Percentiles rank a stretch among this genome's conserved stretches.
Conservation (phyloP, 2,113 vertebrate genomes). For the Eudyptes chrysolophus region DNA sequence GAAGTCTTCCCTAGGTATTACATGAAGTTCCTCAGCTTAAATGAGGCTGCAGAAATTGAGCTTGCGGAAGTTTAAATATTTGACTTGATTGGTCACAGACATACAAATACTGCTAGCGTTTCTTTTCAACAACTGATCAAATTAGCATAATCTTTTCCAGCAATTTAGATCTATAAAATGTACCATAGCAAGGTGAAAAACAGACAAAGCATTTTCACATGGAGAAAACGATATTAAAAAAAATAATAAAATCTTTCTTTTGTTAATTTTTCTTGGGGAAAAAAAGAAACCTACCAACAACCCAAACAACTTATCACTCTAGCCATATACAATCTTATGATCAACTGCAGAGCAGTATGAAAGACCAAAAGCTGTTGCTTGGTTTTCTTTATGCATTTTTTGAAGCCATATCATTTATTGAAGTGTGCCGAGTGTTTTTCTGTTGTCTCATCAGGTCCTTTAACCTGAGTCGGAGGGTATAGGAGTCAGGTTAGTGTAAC, state of each 20-base stretch:
- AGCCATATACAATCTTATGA: background rate
- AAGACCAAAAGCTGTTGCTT: background rate
- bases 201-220: background rate
- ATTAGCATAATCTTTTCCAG: slow-evolving; percentile 36
- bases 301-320: background rate
- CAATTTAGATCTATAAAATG: background rate
- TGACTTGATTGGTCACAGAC: background rate
- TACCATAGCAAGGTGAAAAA: background rate
- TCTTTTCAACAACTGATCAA: slow-evolving; percentile 17
- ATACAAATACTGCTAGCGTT: background rate
- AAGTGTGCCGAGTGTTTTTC: background rate
- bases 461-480: slow-evolving; percentile 23
- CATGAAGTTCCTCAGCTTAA: background rate
- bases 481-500: slow-evolving; percentile 38
- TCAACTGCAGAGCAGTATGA: background rate
- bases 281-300: background rate
- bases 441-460: background rate
- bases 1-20: slow-evolving; percentile 1
- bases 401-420: background rate
- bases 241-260: background rate
- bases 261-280: background rate
- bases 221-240: background rate
- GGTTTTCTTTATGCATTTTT: background rate
- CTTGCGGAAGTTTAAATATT: slow-evolving; percentile 11
- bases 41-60: slow-evolving; percentile 18